Evolutionary conservation across 1,140 invertebrate genomes (phyloP), one percentile per base, ranked within the genome.

Genomic region (Drosophila kikkawai): DNA sequence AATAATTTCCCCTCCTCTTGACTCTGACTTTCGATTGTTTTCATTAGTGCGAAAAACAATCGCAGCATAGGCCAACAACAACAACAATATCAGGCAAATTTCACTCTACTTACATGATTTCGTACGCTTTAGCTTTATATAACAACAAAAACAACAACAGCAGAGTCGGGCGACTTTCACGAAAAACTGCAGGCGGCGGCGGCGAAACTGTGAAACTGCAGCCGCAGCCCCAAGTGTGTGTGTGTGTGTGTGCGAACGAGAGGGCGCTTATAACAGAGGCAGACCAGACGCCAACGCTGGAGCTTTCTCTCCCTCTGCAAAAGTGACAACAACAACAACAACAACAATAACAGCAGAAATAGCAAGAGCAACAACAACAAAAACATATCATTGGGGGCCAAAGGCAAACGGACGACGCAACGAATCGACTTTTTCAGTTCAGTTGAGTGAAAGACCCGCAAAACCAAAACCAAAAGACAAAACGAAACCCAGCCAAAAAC

Each of bases 81-180:
- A 48, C 42, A 47, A n/a, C 13, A 53, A 77, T 51, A 73, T 56
- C 41, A 68, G 56, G 75, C 78, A 83, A 90, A 88, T 88, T 88
- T 88, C 85, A 88, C 85, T 88, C 85, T 79, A 88, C 81, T 88
- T 84, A 84, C 87, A 85, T 90, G 84, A 88, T 90, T 88, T 88
- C 64, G 78, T 87, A 74, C 59, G 74, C 74, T 87, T 87, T 88
- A 88, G 74, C 74, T 87, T 87, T 88, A 88, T 88, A 88, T 84
- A 88, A 88, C 80, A 79, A 80, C 69, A 67, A 47, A 63, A 67
- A 78, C 51, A 67, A 60, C 50, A 41, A 41, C 39, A 48, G 34
- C 55, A 67, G 77, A 32, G 57, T 66, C 45, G 60, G 60, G 26
- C 68, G 84, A 90, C 85, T 90, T 90, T 90, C 85, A 90, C 85